phyloP scores from a whole-genome alignment of 2,113 vertebrate genomes.

The Chrysemys picta region DNA sequence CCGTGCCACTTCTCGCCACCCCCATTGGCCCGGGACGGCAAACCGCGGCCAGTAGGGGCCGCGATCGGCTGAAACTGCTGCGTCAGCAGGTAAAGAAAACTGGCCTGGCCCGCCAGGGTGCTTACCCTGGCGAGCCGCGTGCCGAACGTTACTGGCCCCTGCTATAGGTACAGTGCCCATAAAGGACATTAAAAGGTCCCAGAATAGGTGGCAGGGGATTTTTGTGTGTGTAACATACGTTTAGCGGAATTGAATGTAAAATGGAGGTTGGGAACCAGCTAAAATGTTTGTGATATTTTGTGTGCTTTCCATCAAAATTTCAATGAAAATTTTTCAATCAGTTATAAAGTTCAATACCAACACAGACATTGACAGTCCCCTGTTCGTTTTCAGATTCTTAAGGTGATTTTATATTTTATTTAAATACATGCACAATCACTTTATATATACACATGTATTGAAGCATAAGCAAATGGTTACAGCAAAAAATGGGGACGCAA shows the following conservation, averaged over 20 bases:
- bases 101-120: no score
- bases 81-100: no score
- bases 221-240: background rate
- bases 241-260: background rate
- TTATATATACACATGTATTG: background rate
- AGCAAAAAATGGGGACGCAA: background rate
- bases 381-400: background rate
- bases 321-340: background rate
- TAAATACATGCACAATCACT: background rate
- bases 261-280: background rate
- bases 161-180: background rate
- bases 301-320: slow-evolving; percentile 31
- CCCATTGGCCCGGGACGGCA: no score
- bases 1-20: no score
- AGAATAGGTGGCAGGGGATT: background rate
- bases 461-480: background rate
- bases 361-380: background rate
- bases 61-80: no score
- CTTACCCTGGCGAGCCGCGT: no score
- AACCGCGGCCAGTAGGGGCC: no score
- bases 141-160: no score
- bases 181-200: background rate
- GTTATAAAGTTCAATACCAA: background rate
- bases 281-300: background rate
- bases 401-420: background rate